Base-by-base conservation (phyloP, 2,888 invertebrate species). In the Xiphydria camelus region DNA sequence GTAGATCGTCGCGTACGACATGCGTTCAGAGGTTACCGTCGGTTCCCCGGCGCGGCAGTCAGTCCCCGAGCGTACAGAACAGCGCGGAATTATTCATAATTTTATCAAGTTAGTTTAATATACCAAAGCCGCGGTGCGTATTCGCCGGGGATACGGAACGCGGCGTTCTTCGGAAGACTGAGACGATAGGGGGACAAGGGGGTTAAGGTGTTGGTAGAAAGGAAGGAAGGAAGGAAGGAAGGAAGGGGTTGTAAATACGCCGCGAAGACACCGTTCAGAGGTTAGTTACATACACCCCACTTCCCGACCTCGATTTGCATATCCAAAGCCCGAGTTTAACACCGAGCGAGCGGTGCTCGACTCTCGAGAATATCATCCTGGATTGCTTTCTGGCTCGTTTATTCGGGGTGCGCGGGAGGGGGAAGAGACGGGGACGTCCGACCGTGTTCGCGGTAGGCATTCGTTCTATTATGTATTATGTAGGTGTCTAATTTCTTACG, bases 161-260 rank as follows among this genome's bases (percentile, higher is more conserved):
- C 51, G 53, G 51, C 59, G 56, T 59, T 10, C 29, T 29, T 29
- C 36, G 12, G 36, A 6, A 14, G 17, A 7, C 15, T 3, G 17
- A 18, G 6, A 20, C 5, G 10, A 10, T 10, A 17, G 38, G 25
- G 21, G 19, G 17, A 25, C 22, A 10, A 3, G 17, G 36, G 36
- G 21, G 25, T 36, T 36, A 15, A 21, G 22, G 1, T 18, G 31
- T n/a, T n/a, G n/a, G n/a, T n/a, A n/a, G 31, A 15, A 31, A 21
- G 20, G 31, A 12, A 17, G 12, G 40, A 40, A 40, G 14, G n/a
- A n/a, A 46, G 41, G 41, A 49, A 50, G 68, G 64, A 70, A 69
- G 69, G 63, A 64, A 64, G 61, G 59, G 59, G 66, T 64, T 68
- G 70, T 72, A 72, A 71, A 72, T 71, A 72, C 66, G 59, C 68